Percentiles rank a stretch among this genome's conserved stretches.
These are phyloP conservation scores for Poicephalus meyeri DNA, from an alignment of 2,113 vertebrate genomes.

Conservation along the genomic window DNA sequence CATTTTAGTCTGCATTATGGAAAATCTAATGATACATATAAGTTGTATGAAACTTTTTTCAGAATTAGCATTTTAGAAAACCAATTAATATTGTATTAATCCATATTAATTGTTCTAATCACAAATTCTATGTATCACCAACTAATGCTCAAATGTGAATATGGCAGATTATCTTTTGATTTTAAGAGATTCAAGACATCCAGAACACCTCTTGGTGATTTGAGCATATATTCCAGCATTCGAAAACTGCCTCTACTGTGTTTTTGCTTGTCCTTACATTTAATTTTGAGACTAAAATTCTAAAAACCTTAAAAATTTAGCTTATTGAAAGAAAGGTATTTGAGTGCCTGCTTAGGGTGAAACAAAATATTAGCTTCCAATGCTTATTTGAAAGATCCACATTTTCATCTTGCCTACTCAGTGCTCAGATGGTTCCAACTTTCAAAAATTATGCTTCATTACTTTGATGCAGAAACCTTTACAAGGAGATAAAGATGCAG, in stretches of 20 bases:
- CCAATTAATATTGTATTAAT: background rate
- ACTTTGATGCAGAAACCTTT: background rate
- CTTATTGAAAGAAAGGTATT: background rate
- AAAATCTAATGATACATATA: background rate
- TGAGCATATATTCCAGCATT: background rate
- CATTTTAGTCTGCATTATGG: background rate
- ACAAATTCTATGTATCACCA: background rate
- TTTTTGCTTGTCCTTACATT: background rate
- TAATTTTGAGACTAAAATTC: background rate
- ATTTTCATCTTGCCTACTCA: background rate
- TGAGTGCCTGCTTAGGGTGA: background rate
- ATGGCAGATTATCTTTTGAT: background rate
- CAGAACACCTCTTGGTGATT: background rate
- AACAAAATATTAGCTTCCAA: background rate
- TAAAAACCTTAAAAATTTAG: background rate
- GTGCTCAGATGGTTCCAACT: background rate
- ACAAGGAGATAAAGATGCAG: background rate
- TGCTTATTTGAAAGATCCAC: background rate
- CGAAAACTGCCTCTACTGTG: background rate
- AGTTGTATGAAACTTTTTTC: background rate
- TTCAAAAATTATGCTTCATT: background rate
- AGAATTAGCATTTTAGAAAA: background rate
- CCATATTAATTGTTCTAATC: background rate
- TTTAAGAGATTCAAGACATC: background rate
- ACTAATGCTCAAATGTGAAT: background rate